Evolutionary conservation across 1,140 invertebrate genomes (phyloP).

Genomic region (Microvelia longipes): DNA sequence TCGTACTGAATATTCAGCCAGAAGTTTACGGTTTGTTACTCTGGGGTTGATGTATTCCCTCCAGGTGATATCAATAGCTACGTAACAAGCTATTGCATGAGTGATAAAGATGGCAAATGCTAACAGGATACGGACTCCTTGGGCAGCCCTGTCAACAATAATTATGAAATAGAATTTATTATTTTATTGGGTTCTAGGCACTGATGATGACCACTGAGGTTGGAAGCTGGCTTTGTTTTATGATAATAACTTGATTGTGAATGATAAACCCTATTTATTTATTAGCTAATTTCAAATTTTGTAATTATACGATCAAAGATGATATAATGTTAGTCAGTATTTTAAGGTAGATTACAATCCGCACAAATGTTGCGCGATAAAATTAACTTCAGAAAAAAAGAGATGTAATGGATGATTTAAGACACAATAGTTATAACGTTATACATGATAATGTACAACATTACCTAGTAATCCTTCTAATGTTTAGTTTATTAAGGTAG

Average conservation of each 20-base stretch:
- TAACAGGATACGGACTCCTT: conserved; percentile 56
- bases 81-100: conserved; percentile 74
- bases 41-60: conserved; percentile 40
- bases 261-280: background rate
- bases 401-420: too few relatives aligned
- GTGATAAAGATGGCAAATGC: conserved; percentile 67
- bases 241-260: too few relatives aligned
- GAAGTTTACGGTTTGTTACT: conserved; percentile 27
- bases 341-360: too few relatives aligned
- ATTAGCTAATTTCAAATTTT: background rate
- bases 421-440: too few relatives aligned
- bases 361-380: too few relatives aligned
- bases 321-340: background rate
- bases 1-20: conserved; percentile 53
- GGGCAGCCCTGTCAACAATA: conserved; percentile 45
- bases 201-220: too few relatives aligned
- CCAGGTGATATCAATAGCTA: conserved; percentile 77
- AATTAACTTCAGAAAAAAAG: too few relatives aligned
- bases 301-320: background rate
- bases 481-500: too few relatives aligned
- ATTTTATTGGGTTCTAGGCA: too few relatives aligned
- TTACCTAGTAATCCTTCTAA: too few relatives aligned
- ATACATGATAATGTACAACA: too few relatives aligned
- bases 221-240: too few relatives aligned
- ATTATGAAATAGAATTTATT: background rate